Base-by-base conservation (phyloP, 2,797 vertebrate species). In the Catharus ustulatus region DNA sequence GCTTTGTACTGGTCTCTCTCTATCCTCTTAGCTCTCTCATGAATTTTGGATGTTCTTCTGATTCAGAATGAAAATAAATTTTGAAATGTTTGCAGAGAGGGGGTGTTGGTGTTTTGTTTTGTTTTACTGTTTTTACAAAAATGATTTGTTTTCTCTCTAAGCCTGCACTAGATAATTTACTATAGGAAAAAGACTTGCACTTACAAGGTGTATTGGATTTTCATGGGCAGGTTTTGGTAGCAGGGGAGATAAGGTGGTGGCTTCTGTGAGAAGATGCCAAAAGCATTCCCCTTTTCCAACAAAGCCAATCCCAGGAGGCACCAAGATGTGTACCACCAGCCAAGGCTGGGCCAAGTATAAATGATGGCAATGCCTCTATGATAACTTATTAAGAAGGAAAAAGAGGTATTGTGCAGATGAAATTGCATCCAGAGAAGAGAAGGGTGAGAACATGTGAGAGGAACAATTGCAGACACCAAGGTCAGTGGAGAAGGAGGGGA, bases 241-340 rank as follows among this genome's bases (percentile, higher is more conserved):
- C 0, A 0, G 24, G 23, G 21, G 4, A 48, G 17, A 20, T 34
- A 13, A 46, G 5, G 13, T 23, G 7, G 6, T 77, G 11, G 4
- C 8, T 69, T 22, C 30, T 42, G 13, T 48, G 11, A 48, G 64
- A 55, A 30, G 21, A 30, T 71, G 17, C 11, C 34, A 69, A 30
- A 54, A 62, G 4, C 20, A 26, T 32, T 38, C 20, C 6, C 5
- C 15, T 68, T 62, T n/a, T 62, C 49, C 34, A 63, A 21, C 12
- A 78, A 34, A 69, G 8, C 5, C 14, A 36, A 4, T 36, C 5
- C 34, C 30, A 42, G 24, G 14, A 26, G 21, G 5, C 14, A 55
- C 9, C 48, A 62, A 77, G 34, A 15, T 34, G 11, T 5, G 8
- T 54, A 34, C 30, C 64, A 34, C 24, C 34, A 57, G 21, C 16